phyloP scores from a whole-genome alignment of 2,113 vertebrate genomes.

The Perccottus glenii region DNA sequence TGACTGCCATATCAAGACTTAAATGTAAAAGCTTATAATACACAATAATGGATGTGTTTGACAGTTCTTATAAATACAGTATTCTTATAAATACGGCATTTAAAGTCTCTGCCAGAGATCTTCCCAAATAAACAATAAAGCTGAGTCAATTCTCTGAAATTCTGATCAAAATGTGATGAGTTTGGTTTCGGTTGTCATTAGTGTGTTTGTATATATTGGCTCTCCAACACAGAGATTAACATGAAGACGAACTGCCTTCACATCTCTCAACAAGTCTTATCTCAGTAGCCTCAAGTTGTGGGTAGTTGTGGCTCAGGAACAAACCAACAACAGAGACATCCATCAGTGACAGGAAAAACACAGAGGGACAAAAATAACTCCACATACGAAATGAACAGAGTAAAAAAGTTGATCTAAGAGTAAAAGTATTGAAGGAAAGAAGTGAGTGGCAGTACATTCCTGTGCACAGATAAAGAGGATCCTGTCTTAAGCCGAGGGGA shows the following conservation, averaged over 20 bases:
- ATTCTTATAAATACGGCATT: too few relatives aligned
- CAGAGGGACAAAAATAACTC: conserved; percentile 41
- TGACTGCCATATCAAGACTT: too few relatives aligned
- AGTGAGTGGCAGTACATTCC: conserved; percentile 56
- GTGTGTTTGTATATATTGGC: neutral
- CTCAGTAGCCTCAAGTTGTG: conserved; percentile 25
- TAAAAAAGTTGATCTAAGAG: conserved; percentile 36
- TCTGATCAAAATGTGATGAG: conserved; percentile 34
- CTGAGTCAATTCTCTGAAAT: too few relatives aligned
- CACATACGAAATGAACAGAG: conserved; percentile 30
- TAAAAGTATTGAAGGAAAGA: conserved; percentile 35
- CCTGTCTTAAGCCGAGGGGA: conserved; percentile 27
- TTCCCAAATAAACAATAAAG: too few relatives aligned
- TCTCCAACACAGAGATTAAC: conserved; percentile 41
- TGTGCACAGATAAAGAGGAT: conserved; percentile 53
- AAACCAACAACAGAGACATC: conserved; percentile 53
- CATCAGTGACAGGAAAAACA: conserved; percentile 33
- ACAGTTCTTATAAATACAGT: too few relatives aligned
- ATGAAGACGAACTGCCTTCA: conserved; percentile 32
- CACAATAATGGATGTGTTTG: too few relatives aligned
- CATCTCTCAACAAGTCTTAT: conserved; percentile 38
- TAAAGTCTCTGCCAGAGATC: too few relatives aligned
- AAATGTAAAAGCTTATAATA: too few relatives aligned
- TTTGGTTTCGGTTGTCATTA: conserved; percentile 20
- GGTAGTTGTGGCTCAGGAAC: conserved; percentile 55